These are phyloP conservation scores for Gryllus bimaculatus DNA, from an alignment of 1,140 invertebrate genomes.

Conservation along the genomic window DNA sequence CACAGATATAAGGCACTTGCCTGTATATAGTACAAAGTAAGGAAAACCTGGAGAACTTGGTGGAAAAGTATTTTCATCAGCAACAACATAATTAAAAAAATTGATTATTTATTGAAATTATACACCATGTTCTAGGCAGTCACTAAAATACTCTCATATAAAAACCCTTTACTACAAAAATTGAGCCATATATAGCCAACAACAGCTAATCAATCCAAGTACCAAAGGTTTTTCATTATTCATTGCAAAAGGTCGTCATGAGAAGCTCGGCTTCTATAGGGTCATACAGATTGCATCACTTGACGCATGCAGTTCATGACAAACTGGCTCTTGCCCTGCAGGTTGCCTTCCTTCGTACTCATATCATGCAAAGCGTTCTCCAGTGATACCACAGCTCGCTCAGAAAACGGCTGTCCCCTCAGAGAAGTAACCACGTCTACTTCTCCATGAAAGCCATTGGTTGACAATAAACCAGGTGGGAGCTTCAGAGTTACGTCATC, in stretches of 20 bases:
- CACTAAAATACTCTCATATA: not conserved
- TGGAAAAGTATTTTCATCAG: not conserved
- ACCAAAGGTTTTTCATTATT: not conserved
- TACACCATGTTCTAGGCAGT: not conserved
- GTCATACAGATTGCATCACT: conserved; percentile 23
- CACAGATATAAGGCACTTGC: not conserved
- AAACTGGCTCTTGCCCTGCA: conserved; percentile 18
- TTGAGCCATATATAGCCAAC: too few species aligned
- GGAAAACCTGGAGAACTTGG: not conserved
- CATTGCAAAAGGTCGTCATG: not conserved
- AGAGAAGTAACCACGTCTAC: conserved; percentile 23
- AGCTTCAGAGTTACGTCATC: conserved; percentile 26
- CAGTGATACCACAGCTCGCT: conserved; percentile 23
- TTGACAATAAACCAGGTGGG: conserved; percentile 22
- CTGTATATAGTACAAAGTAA: not conserved
- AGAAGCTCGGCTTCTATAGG: not conserved
- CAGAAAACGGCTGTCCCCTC: conserved; percentile 24
- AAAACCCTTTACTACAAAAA: not conserved
- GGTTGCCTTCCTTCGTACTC: not conserved
- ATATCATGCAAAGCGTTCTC: conserved; percentile 14
- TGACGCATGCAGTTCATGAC: conserved; percentile 24
- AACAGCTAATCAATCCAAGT: not conserved
- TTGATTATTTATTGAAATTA: not conserved
- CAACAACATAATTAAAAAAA: not conserved
- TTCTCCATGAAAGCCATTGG: conserved; percentile 21